A percentile compares a stretch with the other conserved stretches of the same genome.
Conservation (phyloP, 2,888 invertebrate genomes). For the Pachliopta kotzebuea region DNA sequence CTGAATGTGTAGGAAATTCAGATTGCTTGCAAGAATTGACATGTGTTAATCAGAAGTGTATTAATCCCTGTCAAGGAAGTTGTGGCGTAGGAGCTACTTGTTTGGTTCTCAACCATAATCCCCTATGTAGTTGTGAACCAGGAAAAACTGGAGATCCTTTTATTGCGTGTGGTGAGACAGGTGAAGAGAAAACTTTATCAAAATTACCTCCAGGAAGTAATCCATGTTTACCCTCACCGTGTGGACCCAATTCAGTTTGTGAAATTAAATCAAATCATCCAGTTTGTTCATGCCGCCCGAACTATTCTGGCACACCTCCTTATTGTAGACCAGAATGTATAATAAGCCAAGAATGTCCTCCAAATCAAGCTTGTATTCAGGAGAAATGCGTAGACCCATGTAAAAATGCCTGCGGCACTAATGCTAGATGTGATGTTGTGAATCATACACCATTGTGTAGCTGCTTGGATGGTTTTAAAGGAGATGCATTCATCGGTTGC, state of each 20-base stretch:
- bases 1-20: conserved; percentile 91
- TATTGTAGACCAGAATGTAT: conserved; percentile 92
- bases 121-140: conserved; percentile 89
- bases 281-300: conserved; percentile 89
- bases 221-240: conserved; percentile 85
- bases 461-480: conserved; percentile 87
- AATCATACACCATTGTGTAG: conserved; percentile 91
- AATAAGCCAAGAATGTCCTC: conserved; percentile 89
- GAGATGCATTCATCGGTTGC: conserved; percentile 92
- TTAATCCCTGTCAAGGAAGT: conserved; percentile 91
- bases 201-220: conserved; percentile 66
- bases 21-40: conserved; percentile 90
- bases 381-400: conserved; percentile 93
- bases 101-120: conserved; percentile 90
- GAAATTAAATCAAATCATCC: conserved; percentile 88
- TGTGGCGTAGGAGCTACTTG: conserved; percentile 90
- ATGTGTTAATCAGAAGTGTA: conserved; percentile 89
- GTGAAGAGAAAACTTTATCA: conserved; percentile 54
- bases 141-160: conserved; percentile 92
- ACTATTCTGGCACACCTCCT: conserved; percentile 90
- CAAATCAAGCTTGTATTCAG: conserved; percentile 88
- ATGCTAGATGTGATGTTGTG: conserved; percentile 89
- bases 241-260: conserved; percentile 92
- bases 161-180: conserved; percentile 80
- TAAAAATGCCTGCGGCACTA: conserved; percentile 86